phyloP scores from a whole-genome alignment of 2,888 invertebrate genomes.

The Eulithis prunata region DNA sequence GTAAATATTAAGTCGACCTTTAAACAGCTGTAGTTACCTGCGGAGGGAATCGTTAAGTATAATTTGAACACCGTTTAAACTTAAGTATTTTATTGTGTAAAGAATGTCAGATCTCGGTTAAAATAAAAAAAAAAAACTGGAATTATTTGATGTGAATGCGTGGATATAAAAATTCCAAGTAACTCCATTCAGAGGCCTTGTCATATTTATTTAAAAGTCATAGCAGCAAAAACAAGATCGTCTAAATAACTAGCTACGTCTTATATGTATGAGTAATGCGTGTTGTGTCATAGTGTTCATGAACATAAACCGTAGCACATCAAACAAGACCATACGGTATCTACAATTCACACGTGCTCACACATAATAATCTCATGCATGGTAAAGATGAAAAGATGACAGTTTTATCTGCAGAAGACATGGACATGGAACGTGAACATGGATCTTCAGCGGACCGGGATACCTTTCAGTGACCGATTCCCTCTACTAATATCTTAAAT shows the following conservation, averaged over 20 bases:
- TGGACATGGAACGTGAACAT: slow-evolving; percentile 53
- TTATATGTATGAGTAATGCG: slow-evolving; percentile 83
- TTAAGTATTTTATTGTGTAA: slow-evolving; percentile 32
- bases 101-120: slow-evolving; percentile 47
- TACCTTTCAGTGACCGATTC: slow-evolving; percentile 54
- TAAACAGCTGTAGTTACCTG: slow-evolving; percentile 96
- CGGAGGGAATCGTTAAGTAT: slow-evolving; percentile 73
- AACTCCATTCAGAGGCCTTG: slow-evolving; percentile 85
- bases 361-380: slow-evolving; percentile 62
- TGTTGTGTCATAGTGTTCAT: slow-evolving; percentile 74
- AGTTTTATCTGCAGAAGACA: slow-evolving; percentile 52
- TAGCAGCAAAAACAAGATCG: slow-evolving; percentile 61
- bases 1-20: slow-evolving; percentile 94
- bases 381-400: slow-evolving; percentile 58
- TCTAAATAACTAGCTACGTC: slow-evolving; percentile 68
- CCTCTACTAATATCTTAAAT: slow-evolving; percentile 55
- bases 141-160: slow-evolving; percentile 50
- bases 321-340: slow-evolving; percentile 54
- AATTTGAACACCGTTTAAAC: slow-evolving; percentile 51
- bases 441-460: slow-evolving; percentile 52
- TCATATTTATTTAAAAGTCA: slow-evolving; percentile 59
- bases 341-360: slow-evolving; percentile 61
- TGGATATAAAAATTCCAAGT: slow-evolving; percentile 76
- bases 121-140: slow-evolving; percentile 52
- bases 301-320: slow-evolving; percentile 58